Evolutionary conservation across 2,113 vertebrate genomes (phyloP), one percentile per base, ranked within the genome.

Genomic region (Eupsittula cactorum): DNA sequence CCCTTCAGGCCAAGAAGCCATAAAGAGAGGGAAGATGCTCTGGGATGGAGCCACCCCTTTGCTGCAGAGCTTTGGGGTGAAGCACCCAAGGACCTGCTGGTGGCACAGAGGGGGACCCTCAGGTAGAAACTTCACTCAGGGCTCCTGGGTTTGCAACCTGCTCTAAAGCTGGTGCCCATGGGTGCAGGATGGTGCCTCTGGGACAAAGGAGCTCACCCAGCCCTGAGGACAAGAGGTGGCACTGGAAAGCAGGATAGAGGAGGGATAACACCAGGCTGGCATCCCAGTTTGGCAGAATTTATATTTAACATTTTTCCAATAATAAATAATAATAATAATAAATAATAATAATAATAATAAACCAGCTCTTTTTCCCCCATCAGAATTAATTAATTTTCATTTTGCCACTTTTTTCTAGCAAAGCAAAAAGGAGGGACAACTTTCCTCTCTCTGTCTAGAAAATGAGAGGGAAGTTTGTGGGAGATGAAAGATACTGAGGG

Each of bases 111-210:
- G 16, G n/a, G 49, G 35, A 60, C 16, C 31, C 41, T 0, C 1
- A 19, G 33, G 20, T 41, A 11, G n/a, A 47, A 86, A 53, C 7
- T 6, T 9, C 31, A 10, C 41, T 63, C 1, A 4, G 21, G 7
- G 17, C 18, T 65, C 37, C 44, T n/a, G 49, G 13, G 16, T 23
- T 75, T 21, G 47, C 35, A 57, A n/a, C 31, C 41, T 44, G 41
- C 53, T 80, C 5, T 0, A 15, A 57, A 55, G 9, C 1, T 2
- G 35, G 35, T 27, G 35, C 47, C 3, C 23, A 24, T 13, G n/a
- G 57, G 21, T 47, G 42, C 29, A 42, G 53, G 65, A 37, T 41
- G 60, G 23, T 33, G 35, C 29, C 49, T 12, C 11, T 7, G 24
- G 41, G 33, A 12, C 41, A 8, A 37, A 42, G 79, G 57, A 57